phyloP scores from a whole-genome alignment of 2,888 invertebrate genomes.

The Agonopterix subpropinquella region DNA sequence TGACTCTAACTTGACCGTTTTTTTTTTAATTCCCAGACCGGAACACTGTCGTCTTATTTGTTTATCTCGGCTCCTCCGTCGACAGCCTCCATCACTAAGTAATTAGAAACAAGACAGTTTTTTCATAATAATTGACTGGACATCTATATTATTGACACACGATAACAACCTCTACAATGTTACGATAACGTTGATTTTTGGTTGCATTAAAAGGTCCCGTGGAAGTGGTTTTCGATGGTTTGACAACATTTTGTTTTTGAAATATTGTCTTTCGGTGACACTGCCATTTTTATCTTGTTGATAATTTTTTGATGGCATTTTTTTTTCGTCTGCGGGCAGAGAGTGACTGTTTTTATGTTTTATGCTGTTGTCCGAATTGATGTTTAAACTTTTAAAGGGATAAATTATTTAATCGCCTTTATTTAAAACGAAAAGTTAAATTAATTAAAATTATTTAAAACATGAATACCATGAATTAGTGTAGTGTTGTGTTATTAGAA shows the following conservation, averaged over 20 bases:
- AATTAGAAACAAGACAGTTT: constrained; percentile 65
- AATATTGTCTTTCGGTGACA: constrained; percentile 59
- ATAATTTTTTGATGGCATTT: not conserved
- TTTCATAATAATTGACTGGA: constrained; percentile 63
- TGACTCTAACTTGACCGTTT: constrained; percentile 4
- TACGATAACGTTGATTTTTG: not conserved
- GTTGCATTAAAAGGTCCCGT: not conserved
- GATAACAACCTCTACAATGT: not conserved
- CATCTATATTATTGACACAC: constrained; percentile 15
- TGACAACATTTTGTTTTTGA: constrained; percentile 40
- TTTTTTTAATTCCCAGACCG: constrained; percentile 33
- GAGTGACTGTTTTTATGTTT: too few species aligned
- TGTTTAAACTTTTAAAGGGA: too few species aligned
- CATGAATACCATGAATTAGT: too few species aligned
- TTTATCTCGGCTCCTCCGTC: constrained; percentile 60
- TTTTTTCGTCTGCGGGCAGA: not conserved
- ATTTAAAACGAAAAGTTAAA: too few species aligned
- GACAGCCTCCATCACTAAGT: constrained; percentile 42
- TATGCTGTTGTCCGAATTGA: too few species aligned
- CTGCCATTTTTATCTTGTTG: constrained; percentile 48
- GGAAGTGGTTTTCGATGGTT: constrained; percentile 26
- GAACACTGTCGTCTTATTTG: constrained; percentile 62
- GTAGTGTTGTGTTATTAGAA: too few species aligned
- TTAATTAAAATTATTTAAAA: too few species aligned
- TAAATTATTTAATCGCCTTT: too few species aligned